Conservation (phyloP, 2,797 vertebrate genomes). For the Moxostoma hubbsi region DNA sequence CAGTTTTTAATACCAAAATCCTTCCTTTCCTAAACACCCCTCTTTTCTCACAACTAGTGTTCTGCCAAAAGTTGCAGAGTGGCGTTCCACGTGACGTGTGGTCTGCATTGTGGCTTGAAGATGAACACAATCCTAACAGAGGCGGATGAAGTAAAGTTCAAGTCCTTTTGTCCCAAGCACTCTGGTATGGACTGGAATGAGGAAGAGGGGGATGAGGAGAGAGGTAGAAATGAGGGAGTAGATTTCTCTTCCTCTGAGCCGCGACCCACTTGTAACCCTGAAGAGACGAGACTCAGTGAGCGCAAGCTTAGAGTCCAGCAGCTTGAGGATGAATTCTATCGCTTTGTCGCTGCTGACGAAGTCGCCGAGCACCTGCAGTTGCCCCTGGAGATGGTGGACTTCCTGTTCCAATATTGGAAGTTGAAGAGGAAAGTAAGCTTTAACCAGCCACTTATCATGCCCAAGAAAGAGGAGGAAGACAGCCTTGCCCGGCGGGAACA, state of each 20-base stretch:
- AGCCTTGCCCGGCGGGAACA: slow-evolving; percentile 93
- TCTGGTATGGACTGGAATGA: slow-evolving; percentile 75
- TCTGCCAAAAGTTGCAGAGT: slow-evolving; percentile 96
- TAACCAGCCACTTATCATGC: slow-evolving; percentile 94
- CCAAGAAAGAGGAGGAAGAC: slow-evolving; percentile 96
- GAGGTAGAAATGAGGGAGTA: slow-evolving; percentile 63
- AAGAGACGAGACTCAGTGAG: slow-evolving; percentile 84
- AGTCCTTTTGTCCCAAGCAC: slow-evolving; percentile 94
- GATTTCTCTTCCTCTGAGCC: slow-evolving; percentile 50
- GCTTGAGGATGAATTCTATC: slow-evolving; percentile 93
- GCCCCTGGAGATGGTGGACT: slow-evolving; percentile 84
- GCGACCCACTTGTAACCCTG: slow-evolving; percentile 68
- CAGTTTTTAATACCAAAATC: background rate
- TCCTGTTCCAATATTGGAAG: slow-evolving; percentile 97
- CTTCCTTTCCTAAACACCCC: background rate
- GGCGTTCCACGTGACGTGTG: slow-evolving; percentile 96
- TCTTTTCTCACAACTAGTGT: slow-evolving; percentile 76
- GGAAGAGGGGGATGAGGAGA: slow-evolving; percentile 63
- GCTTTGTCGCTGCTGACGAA: slow-evolving; percentile 84
- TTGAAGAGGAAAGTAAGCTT: slow-evolving; percentile 93
- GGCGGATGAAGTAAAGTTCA: slow-evolving; percentile 97
- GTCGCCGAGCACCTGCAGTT: slow-evolving; percentile 83
- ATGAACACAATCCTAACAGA: slow-evolving; percentile 96
- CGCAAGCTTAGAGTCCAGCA: slow-evolving; percentile 95
- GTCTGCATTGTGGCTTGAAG: slow-evolving; percentile 87